Evolutionary conservation across 2,888 invertebrate species (phyloP).

Genomic region (Acheta domesticus): DNA sequence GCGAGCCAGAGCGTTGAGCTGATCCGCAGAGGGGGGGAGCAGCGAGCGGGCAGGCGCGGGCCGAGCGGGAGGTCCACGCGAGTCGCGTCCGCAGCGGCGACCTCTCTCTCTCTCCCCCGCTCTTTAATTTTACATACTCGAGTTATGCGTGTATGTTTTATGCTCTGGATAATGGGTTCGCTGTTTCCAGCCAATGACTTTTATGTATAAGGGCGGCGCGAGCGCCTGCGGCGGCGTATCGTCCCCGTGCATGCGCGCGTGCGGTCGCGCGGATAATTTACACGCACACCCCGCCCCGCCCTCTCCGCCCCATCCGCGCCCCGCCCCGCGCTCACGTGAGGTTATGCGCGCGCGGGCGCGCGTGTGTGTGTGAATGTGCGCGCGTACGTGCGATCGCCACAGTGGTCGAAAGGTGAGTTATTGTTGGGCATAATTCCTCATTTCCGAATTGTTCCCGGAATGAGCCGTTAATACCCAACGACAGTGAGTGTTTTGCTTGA

Average conservation of each 20-base stretch:
- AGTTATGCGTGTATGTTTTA: slow-evolving; percentile 9
- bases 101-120: slow-evolving; percentile 12
- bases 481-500: too few species aligned
- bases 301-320: background rate
- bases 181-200: slow-evolving; percentile 18
- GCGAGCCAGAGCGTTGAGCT: too few species aligned
- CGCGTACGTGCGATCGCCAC: background rate
- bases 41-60: too few species aligned
- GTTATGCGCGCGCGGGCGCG: background rate
- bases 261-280: slow-evolving; percentile 1
- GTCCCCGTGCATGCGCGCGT: background rate
- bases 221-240: background rate
- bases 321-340: background rate
- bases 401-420: too few species aligned
- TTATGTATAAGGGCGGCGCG: background rate
- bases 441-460: too few species aligned
- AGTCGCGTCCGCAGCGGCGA: background rate
- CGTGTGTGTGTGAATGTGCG: slow-evolving; percentile 6
- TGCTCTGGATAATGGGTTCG: slow-evolving; percentile 5
- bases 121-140: slow-evolving; percentile 18
- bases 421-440: too few species aligned
- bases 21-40: too few species aligned
- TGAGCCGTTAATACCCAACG: too few species aligned
- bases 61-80: background rate
- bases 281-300: background rate